These are phyloP conservation scores for Uria lomvia DNA, from an alignment of 2,113 vertebrate genomes.

Conservation along the genomic window DNA sequence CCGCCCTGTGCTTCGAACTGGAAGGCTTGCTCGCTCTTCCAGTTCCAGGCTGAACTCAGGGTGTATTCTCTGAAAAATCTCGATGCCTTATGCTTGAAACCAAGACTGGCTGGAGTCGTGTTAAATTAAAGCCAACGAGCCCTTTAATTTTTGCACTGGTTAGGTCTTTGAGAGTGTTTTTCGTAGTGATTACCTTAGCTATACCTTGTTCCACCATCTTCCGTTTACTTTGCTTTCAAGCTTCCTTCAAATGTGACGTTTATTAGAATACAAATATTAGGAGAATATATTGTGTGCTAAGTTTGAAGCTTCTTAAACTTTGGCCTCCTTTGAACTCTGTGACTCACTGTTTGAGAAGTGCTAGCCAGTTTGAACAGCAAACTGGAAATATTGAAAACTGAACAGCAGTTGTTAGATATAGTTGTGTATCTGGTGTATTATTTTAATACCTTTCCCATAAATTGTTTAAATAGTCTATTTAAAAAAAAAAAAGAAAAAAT, in stretches of 20 bases:
- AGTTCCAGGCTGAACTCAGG: not conserved
- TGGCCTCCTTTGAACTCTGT: not conserved
- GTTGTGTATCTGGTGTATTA: not conserved
- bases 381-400: not conserved
- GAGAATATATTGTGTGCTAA: not conserved
- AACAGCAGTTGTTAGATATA: not conserved
- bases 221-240: not conserved
- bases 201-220: not conserved
- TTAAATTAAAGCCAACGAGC: not conserved
- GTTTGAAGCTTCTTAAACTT: not conserved
- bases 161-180: not conserved
- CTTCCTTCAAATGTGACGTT: not conserved
- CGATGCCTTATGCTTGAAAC: accelerated
- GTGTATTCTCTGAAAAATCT: not conserved
- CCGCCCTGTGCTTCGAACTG: accelerated
- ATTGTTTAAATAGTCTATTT: not conserved
- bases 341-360: slow-evolving; percentile 46
- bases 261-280: not conserved
- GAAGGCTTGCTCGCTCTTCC: not conserved
- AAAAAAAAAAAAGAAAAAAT: not conserved
- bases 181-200: not conserved
- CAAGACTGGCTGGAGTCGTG: accelerated
- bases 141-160: not conserved
- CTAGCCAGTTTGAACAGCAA: not conserved
- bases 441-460: not conserved